Base-by-base conservation (phyloP, 2,113 vertebrate species). In the Epinephelus cyanopodus region DNA sequence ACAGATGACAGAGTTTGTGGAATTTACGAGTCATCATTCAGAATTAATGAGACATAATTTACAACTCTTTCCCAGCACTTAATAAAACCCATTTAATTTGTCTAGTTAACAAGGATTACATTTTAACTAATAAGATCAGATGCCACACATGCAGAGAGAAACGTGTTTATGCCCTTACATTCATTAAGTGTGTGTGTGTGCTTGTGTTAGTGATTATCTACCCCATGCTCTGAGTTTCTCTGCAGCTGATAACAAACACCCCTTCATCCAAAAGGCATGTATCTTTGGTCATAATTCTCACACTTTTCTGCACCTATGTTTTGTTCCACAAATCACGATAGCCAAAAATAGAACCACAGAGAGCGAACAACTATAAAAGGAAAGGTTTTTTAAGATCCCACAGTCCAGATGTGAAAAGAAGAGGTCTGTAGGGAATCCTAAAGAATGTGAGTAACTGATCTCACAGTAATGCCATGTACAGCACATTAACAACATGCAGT, bases 321-420 rank as follows among this genome's bases (percentile, higher is more conserved):
- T 23, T 67, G n/a, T 88, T 91, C 75, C 62, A 87, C 50, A 71
- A 90, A 86, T 73, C 70, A 70, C 3, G 6, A 80, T 1, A 47
- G 62, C 87, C 71, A 82, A 75, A 91, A 92, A 93, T 92, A 94
- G 93, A 92, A 90, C 71, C 72, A 48, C 45, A 29, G 48, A 66
- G 50, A 61, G 69, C 2, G 29, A 85, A 90, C 61, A 80, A 63
- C 94, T 94, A 94, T 94, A 94, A 93, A 94, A 94, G 94, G 94
- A 90, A 88, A 92, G 6, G 74, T 48, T 89, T 81, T 64, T 85
- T 71, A 83, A 74, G 29, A 76, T 90, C 80, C 76, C 72, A 73
- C 50, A 81, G 77, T 75, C 89, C 89, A 92, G 83, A 92, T 92
- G 93, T 85, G 82, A 91, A 85, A 85, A 54, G 61, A 78, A 80